Conservation (phyloP, 1,140 invertebrate species). For the Tetramorium alpestre region DNA sequence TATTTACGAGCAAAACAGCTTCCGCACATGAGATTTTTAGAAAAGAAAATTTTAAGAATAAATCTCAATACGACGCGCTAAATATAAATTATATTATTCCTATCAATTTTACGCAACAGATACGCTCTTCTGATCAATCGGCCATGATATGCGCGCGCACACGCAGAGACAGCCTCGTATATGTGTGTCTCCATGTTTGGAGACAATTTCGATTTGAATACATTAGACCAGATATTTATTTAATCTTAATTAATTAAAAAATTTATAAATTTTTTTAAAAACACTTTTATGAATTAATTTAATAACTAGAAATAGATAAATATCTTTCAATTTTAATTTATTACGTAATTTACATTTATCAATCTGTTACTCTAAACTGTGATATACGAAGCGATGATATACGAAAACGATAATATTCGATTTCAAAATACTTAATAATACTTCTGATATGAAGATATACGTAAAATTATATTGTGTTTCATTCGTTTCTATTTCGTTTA, state of each 20-base stretch:
- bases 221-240: not conserved
- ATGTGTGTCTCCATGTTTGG: not conserved
- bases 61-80: not conserved
- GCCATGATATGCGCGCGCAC: conserved; percentile 80
- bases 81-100: conserved; percentile 38
- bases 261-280: not conserved
- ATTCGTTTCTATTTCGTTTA: conserved; percentile 74
- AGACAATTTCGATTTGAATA: not conserved
- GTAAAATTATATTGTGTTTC: conserved; percentile 56
- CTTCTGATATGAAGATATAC: not conserved
- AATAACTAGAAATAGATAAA: not conserved
- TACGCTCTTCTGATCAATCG: conserved; percentile 83
- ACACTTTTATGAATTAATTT: not conserved
- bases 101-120: conserved; percentile 76
- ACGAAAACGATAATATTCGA: not conserved
- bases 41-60: not conserved
- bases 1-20: not conserved
- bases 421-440: not conserved
- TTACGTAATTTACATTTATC: not conserved
- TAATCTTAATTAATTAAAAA: not conserved
- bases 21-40: not conserved
- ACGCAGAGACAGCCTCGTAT: not conserved
- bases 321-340: not conserved
- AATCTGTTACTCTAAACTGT: not conserved
- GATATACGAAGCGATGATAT: not conserved